phyloP scores from a whole-genome alignment of 2,113 vertebrate genomes.

The Daubentonia madagascariensis region DNA sequence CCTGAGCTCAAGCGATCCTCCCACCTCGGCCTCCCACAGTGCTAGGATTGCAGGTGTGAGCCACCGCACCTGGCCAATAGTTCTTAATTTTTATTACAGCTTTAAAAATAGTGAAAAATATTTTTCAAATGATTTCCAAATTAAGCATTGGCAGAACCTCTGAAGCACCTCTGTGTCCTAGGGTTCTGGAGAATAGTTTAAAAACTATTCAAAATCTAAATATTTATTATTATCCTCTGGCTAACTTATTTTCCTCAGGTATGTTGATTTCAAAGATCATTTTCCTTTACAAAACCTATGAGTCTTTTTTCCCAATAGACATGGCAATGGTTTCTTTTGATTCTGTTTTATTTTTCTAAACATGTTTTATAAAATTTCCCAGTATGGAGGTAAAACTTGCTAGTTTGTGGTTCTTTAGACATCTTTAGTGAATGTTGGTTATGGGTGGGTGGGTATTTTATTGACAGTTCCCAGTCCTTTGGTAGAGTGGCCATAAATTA shows the following conservation, averaged over 20 bases:
- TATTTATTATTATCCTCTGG: background rate
- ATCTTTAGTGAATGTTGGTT: background rate
- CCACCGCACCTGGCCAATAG: background rate
- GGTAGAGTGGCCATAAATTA: background rate
- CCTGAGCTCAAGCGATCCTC: no score
- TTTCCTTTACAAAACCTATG: background rate
- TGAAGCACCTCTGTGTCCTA: background rate
- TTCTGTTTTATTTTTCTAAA: background rate
- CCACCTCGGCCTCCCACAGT: no score
- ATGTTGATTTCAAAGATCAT: background rate
- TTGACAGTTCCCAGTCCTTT: background rate
- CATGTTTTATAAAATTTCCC: background rate
- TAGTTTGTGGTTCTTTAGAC: background rate
- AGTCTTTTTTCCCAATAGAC: background rate
- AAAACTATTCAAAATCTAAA: conserved; percentile 15
- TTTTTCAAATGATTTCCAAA: background rate
- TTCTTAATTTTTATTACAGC: conserved; percentile 14
- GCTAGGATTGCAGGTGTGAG: no score
- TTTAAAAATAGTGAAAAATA: conserved; percentile 29
- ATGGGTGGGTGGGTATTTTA: background rate
- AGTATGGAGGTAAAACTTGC: background rate
- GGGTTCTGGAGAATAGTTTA: background rate
- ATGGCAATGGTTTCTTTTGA: background rate
- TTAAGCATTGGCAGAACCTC: background rate
- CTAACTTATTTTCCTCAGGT: background rate